Evolutionary conservation across 2,888 invertebrate species (phyloP), one percentile per base, ranked within the genome.

Genomic region (Trilocha varians): DNA sequence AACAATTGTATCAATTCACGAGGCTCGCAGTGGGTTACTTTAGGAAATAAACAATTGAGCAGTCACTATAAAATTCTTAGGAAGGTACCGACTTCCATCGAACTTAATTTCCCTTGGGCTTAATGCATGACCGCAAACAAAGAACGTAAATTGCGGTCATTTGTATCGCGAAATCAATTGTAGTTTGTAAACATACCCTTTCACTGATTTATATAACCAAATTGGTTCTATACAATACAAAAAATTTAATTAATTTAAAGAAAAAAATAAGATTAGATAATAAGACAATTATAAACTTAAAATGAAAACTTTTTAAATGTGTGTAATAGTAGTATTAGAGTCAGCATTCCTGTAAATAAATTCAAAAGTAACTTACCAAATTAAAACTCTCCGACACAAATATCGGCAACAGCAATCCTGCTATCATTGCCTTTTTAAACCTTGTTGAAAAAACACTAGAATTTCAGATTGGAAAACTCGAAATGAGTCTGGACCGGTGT

Each of bases 51-150:
- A 25, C 25, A 25, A 25, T 25, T 4, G 4, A 18, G 34, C 33
- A 52, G 49, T 55, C 57, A 58, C 55, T 66, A 64, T 51, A 53
- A 52, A 65, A 65, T 67, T 62, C 60, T 48, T 52, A 55, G 58
- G 62, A 51, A 44, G 44, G 50, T 58, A 53, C 59, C 49, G 58
- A 64, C 62, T 69, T 62, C 57, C 59, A 62, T 66, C 57, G 56
- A 50, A 52, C 52, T 61, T 57, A 73, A 78, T 79, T 78, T 77
- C 76, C 77, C 78, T 49, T 45, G 78, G 66, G 78, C 45, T 49
- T 41, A 45, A 57, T 55, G 53, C 59, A 63, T 62, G 71, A 65
- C 70, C 72, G 58, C 70, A 70, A 74, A 74, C 69, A 66, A 65
- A 60, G 57, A 52, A 50, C 52, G 50, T 47, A 57, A 25, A 25